A percentile compares a stretch with the other conserved stretches of the same genome.
phyloP scores from a whole-genome alignment of 2,888 invertebrate species.

The Atrina japonica region DNA sequence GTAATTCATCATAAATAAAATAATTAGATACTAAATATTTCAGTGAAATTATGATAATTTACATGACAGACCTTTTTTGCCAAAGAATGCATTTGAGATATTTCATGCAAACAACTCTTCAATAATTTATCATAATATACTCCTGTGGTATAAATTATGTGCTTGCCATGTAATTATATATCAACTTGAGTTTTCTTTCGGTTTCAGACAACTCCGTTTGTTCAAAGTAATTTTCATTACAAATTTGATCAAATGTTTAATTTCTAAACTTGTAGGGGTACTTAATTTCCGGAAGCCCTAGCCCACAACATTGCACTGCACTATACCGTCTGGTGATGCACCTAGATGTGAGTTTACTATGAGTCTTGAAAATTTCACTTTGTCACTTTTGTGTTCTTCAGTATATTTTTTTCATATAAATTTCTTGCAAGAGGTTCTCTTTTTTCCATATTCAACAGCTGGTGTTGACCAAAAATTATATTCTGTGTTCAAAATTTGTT shows the following conservation, averaged over 20 bases:
- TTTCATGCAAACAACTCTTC: slow-evolving; percentile 2
- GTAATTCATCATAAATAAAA: too few relatives aligned
- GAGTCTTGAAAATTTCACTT: background rate
- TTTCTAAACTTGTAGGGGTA: slow-evolving; percentile 21
- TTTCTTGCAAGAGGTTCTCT: slow-evolving; percentile 15
- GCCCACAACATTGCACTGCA: slow-evolving; percentile 15
- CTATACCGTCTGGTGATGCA: slow-evolving; percentile 17
- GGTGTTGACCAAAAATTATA: background rate
- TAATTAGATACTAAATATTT: too few relatives aligned
- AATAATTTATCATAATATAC: slow-evolving; percentile 3
- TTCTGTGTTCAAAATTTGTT: slow-evolving; percentile 15
- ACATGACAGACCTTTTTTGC: too few relatives aligned
- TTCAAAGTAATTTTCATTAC: slow-evolving; percentile 15
- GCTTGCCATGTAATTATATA: slow-evolving; percentile 11
- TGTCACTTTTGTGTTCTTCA: slow-evolving; percentile 13
- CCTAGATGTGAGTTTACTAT: slow-evolving; percentile 13
- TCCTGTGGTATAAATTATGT: background rate
- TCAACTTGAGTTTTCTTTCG: slow-evolving; percentile 16
- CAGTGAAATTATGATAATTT: too few relatives aligned
- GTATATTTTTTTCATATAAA: slow-evolving; percentile 13
- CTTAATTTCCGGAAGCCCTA: slow-evolving; percentile 1
- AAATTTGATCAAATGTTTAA: slow-evolving; percentile 20
- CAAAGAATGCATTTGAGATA: slow-evolving; percentile 12
- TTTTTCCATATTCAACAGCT: too few relatives aligned
- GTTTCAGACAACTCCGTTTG: slow-evolving; percentile 4